These are phyloP conservation scores for Dolichoris vasculosae DNA, from an alignment of 1,140 invertebrate species.

Conservation along the genomic window DNA sequence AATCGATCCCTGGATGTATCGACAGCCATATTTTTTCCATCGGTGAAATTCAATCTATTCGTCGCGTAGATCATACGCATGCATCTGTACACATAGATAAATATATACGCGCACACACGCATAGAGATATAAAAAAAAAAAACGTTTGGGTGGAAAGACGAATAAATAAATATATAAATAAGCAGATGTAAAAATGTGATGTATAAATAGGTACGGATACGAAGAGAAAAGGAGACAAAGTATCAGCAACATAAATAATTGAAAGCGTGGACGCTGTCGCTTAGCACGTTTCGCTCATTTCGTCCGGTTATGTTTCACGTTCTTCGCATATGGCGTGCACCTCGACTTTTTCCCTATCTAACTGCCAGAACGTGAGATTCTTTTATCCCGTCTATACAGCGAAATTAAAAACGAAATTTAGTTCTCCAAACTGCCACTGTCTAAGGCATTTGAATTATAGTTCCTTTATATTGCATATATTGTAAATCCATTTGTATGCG, in stretches of 20 bases:
- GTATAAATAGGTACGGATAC: not conserved
- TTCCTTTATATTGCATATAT: not conserved
- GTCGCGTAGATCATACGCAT: constrained; percentile 19
- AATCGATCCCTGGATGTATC: constrained; percentile 25
- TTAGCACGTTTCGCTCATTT: constrained; percentile 54
- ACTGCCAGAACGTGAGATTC: constrained; percentile 53
- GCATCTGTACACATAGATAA: not conserved
- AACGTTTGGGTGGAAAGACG: not conserved
- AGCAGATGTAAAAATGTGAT: not conserved
- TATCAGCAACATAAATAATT: constrained; percentile 49
- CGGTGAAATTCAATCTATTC: constrained; percentile 48
- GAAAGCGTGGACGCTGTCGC: constrained; percentile 39
- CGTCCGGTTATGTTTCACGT: constrained; percentile 54
- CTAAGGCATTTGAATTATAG: constrained; percentile 10
- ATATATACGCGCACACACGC: not conserved
- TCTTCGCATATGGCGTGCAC: constrained; percentile 53
- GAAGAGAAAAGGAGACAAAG: not conserved
- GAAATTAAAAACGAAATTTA: constrained; percentile 52
- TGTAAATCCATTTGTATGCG: not conserved
- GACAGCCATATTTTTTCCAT: constrained; percentile 36
- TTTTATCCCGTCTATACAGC: constrained; percentile 51
- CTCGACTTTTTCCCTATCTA: constrained; percentile 55
- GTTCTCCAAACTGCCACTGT: not conserved
- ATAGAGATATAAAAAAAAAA: not conserved
- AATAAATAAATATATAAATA: not conserved